Percentiles rank a stretch among this genome's conserved stretches.
phyloP scores from a whole-genome alignment of 2,113 vertebrate genomes.

The Ondatra zibethicus region DNA sequence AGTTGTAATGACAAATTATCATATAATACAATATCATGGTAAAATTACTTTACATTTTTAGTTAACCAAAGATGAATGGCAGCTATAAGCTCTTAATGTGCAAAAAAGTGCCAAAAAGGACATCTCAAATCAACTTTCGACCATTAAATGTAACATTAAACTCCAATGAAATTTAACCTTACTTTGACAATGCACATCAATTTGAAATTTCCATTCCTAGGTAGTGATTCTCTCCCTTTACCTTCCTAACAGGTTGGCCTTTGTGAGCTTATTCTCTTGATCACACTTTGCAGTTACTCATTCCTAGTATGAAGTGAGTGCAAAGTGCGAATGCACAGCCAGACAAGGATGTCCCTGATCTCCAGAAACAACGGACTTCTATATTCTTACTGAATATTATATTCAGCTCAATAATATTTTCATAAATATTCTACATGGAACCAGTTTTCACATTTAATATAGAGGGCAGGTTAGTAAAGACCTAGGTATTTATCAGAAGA shows the following conservation, averaged over 20 bases:
- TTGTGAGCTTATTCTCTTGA: background rate
- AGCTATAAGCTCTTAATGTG: slow-evolving; percentile 46
- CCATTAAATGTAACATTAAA: slow-evolving; percentile 58
- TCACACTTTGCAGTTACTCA: slow-evolving; percentile 2
- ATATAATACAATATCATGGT: slow-evolving; percentile 9
- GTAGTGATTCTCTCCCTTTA: slow-evolving; percentile 61
- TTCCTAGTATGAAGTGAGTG: background rate
- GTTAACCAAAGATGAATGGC: slow-evolving; percentile 48
- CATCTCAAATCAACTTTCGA: slow-evolving; percentile 57
- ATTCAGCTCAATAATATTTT: background rate
- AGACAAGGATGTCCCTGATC: background rate
- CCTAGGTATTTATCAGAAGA: background rate
- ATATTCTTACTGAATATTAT: background rate
- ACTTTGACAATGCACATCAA: slow-evolving; percentile 55
- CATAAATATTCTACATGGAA: background rate
- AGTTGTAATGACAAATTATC: slow-evolving; percentile 25
- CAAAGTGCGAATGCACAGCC: background rate
- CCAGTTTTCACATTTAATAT: background rate
- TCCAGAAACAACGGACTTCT: background rate
- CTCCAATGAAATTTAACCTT: slow-evolving; percentile 52
- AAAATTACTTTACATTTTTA: slow-evolving; percentile 53
- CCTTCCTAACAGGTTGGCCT: slow-evolving; percentile 19
- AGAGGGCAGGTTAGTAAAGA: too few relatives aligned
- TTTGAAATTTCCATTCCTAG: slow-evolving; percentile 44
- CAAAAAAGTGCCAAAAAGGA: slow-evolving; percentile 42